A percentile compares a stretch with the other conserved stretches of the same genome.
These are phyloP conservation scores for Furcifer pardalis DNA, from an alignment of 2,797 vertebrate species.

Conservation along the genomic window DNA sequence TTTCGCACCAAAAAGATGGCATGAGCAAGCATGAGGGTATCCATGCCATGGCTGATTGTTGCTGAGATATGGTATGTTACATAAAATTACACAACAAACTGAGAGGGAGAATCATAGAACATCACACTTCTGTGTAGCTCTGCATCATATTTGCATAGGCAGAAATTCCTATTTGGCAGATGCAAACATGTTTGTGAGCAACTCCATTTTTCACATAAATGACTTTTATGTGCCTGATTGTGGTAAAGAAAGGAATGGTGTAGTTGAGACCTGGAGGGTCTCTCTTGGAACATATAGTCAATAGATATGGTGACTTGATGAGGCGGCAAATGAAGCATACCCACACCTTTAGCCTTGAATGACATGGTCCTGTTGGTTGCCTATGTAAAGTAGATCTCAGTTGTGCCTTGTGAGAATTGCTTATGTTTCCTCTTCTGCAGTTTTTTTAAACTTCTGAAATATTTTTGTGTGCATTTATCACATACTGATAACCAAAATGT, in stretches of 20 bases:
- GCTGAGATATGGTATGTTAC: not conserved
- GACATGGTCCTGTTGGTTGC: too few species aligned
- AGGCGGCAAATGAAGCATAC: not conserved
- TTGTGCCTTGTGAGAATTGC: too few species aligned
- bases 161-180: not conserved
- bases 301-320: not conserved
- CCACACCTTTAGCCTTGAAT: too few species aligned
- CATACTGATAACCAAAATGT: not conserved
- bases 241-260: not conserved
- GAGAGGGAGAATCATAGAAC: not conserved
- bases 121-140: not conserved
- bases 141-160: not conserved
- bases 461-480: too few species aligned
- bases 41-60: too few species aligned
- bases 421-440: not conserved
- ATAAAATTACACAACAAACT: not conserved
- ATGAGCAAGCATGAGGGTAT: not conserved
- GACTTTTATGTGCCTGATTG: not conserved
- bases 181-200: not conserved
- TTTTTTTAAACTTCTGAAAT: not conserved
- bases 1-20: slow-evolving; percentile 30
- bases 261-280: not conserved
- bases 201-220: not conserved
- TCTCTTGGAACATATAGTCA: not conserved
- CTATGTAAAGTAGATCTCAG: not conserved